These are phyloP conservation scores for Rotaria macrura DNA, from an alignment of 2,888 invertebrate species.

Conservation along the genomic window DNA sequence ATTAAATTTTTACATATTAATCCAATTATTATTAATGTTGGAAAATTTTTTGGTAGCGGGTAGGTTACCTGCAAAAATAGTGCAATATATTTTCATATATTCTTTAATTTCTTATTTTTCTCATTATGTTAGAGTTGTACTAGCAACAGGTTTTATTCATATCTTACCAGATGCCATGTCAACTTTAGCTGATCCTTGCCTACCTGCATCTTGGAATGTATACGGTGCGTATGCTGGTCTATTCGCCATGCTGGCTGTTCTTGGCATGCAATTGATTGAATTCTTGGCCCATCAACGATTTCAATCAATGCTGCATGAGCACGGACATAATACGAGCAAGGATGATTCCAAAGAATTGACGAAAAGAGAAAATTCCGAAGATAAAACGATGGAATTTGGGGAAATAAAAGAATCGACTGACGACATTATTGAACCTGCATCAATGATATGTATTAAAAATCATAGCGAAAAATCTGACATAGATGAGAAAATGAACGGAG, in stretches of 20 bases:
- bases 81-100: no score
- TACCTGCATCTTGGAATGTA: neutral
- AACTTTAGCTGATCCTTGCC: neutral
- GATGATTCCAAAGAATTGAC: neutral
- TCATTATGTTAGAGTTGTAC: no score
- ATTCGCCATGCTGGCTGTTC: constrained; percentile 4
- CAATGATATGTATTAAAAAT: no score
- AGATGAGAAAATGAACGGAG: no score
- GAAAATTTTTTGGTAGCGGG: constrained; percentile 16
- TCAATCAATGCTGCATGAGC: neutral
- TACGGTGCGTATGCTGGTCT: constrained; percentile 7
- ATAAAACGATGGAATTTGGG: no score
- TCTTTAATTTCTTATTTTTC: no score
- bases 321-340: neutral
- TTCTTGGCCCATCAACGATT: neutral
- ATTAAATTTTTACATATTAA: neutral
- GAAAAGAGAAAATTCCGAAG: no score
- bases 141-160: constrained; percentile 19
- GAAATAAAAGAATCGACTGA: no score
- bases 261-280: neutral
- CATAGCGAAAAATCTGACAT: no score
- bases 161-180: neutral
- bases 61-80: neutral
- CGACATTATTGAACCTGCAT: no score
- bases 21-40: neutral